Base-by-base conservation (phyloP, 2,113 vertebrate species). In the Melospiza georgiana region DNA sequence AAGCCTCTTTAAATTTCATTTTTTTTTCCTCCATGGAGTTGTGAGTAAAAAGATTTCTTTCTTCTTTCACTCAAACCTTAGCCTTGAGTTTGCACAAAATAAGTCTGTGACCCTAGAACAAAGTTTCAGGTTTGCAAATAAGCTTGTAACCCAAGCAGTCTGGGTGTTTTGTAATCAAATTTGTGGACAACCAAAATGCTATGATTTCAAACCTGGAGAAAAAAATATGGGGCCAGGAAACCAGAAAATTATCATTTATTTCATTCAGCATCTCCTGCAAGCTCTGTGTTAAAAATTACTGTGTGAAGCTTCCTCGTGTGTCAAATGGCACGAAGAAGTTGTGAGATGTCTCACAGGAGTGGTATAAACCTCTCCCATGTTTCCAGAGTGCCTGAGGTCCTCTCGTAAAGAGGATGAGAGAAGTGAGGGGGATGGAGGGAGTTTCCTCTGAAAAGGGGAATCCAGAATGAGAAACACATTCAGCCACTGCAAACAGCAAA, bases 391-490 rank as follows among this genome's bases (percentile, higher is more conserved):
- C 94, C 91, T 89, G 80, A 91, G 84, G 86, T 84, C 75, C 85
- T 55, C 85, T 73, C 12, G 0, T 93, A 90, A 94, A 90, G 54
- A 89, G 23, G 80, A 94, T 92, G 92, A 94, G 90, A 90, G 79
- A 86, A 96, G 88, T 58, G 88, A 96, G 83, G 52, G 61, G 80
- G 80, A 65, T 75, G 84, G 91, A 96, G 52, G 89, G 93, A 90
- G 77, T 95, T 96, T 95, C 95, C 90, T 96, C 86, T 11, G 23
- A 62, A 74, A 96, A 74, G 81, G 89, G 15, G 72, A 95, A 92
- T 82, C 78, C 75, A 71, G 88, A 95, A 96, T 96, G 92, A 95
- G 92, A 97, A 97, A 88, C 96, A 96, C 82, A 87, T 92, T 84
- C 86, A 91, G 72, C 74, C 90, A 79, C 91, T 87, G 83, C 84